Conservation (phyloP, 2,797 vertebrate genomes). For the Sebastes wilsoni region DNA sequence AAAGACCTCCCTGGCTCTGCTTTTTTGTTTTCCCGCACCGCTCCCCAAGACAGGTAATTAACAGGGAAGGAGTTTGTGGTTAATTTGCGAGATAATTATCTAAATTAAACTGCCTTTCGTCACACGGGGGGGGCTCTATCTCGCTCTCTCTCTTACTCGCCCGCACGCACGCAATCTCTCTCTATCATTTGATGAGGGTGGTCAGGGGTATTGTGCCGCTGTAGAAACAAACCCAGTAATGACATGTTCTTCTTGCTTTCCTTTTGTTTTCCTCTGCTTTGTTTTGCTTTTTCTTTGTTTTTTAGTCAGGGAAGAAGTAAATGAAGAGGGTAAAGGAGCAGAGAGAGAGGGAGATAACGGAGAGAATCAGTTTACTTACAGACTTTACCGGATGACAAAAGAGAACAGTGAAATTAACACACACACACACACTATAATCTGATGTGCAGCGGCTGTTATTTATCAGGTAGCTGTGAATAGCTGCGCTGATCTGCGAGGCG, state of each 20-base stretch:
- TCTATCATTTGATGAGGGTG: conserved; percentile 64
- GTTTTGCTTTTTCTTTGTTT: conserved; percentile 61
- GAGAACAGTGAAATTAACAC: conserved; percentile 45
- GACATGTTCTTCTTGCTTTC: conserved; percentile 66
- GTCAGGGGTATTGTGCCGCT: conserved; percentile 67
- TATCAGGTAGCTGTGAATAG: conserved; percentile 53
- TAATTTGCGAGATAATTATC: conserved; percentile 83
- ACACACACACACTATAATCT: conserved; percentile 22
- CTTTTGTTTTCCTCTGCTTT: conserved; percentile 66
- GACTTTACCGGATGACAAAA: conserved; percentile 45
- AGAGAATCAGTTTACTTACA: conserved; percentile 52
- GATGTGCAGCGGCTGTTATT: conserved; percentile 47
- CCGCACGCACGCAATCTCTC: conserved; percentile 40
- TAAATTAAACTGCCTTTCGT: conserved; percentile 81
- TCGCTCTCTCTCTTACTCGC: conserved; percentile 2
- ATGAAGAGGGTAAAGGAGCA: conserved; percentile 63
- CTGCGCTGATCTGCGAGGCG: neutral
- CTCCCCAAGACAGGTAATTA: conserved; percentile 81
- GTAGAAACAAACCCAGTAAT: conserved; percentile 67
- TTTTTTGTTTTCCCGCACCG: conserved; percentile 70
- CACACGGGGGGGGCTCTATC: conserved; percentile 20
- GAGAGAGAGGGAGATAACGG: conserved; percentile 38
- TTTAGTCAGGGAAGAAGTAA: conserved; percentile 51
- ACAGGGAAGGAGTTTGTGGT: conserved; percentile 76
- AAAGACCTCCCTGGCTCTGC: conserved; percentile 68